phyloP scores from a whole-genome alignment of 2,797 vertebrate genomes.

The Paratrypauchen microcephalus region DNA sequence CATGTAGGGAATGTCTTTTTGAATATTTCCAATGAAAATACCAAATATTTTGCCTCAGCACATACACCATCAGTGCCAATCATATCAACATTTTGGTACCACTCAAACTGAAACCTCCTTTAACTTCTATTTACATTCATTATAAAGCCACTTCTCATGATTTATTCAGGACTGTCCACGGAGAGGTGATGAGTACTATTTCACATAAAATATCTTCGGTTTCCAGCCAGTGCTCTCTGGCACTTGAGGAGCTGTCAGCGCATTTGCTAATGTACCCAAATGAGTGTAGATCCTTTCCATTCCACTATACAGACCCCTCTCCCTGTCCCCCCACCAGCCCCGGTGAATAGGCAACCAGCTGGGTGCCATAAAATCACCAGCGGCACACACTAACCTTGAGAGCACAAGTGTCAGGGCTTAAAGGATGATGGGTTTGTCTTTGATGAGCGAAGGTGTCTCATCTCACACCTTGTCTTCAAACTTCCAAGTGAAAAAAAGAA shows the following conservation, averaged over 20 bases:
- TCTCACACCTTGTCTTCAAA: conserved; percentile 68
- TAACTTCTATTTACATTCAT: not conserved
- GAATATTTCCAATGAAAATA: no score
- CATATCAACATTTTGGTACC: not conserved
- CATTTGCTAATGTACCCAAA: conserved; percentile 22
- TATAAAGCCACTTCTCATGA: not conserved
- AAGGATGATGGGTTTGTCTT: conserved; percentile 62
- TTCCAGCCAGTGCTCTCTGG: not conserved
- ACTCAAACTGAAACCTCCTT: not conserved
- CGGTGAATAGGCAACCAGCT: conserved; percentile 62
- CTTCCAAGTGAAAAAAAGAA: conserved; percentile 48
- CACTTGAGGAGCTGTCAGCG: conserved; percentile 8
- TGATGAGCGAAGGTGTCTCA: conserved; percentile 68
- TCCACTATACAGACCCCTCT: conserved; percentile 19
- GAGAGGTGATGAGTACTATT: conserved; percentile 8
- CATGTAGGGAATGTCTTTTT: no score
- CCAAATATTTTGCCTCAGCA: no score
- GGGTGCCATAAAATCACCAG: conserved; percentile 63
- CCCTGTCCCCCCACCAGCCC: conserved; percentile 25
- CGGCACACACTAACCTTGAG: conserved; percentile 54
- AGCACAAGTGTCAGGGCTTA: conserved; percentile 59
- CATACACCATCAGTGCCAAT: not conserved
- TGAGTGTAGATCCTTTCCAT: conserved; percentile 27
- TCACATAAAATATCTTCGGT: not conserved
- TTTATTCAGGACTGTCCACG: conserved; percentile 1